Evolutionary conservation across 2,888 invertebrate species (phyloP), one percentile per base, ranked within the genome.

Genomic region (Saturnia pavonia): DNA sequence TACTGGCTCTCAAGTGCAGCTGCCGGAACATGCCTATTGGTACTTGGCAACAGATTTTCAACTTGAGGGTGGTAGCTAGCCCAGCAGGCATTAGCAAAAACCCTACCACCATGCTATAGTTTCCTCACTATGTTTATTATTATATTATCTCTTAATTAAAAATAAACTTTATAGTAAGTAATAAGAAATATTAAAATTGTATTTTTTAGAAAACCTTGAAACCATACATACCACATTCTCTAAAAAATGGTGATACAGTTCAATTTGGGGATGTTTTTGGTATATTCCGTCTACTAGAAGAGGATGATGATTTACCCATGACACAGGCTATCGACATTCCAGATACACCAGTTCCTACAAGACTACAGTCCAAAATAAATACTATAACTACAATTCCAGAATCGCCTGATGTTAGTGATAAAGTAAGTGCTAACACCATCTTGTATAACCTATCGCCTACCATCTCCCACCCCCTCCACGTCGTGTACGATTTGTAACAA

Each of bases 251-350:
- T 1, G 92, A 92, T 69, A 88, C 85, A 66, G 84, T 94, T 6
- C 92, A 93, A 76, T 91, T 94, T 81, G 94, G 94, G 0, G 87
- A 91, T 27, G 78, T 90, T 42, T 90, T 92, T 76, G 93, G 91
- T 16, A 82, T 92, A 69, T 93, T 93, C 75, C 83, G 89, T 66
- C 77, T 92, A 22, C 74, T 91, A 1, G 86, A 90, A 51, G 91
- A 91, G 9, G 84, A 90, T 25, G 79, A 83, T 70, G 87, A 88
- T 67, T 77, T 93, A 68, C 91, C 92, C 0, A 88, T 90, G 89
- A 94, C 93, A 0, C 93, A 94, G 77, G 91, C 88, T 6, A 74
- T 91, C 8, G 87, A 90, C 25, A 80, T 92, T 14, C 91, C 91
- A 0, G 91, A 91, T 22, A 92, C 92, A 2, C 92, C 92, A 1